Evolutionary conservation across 2,113 vertebrate species (phyloP).

Genomic region (Galbula dea): DNA sequence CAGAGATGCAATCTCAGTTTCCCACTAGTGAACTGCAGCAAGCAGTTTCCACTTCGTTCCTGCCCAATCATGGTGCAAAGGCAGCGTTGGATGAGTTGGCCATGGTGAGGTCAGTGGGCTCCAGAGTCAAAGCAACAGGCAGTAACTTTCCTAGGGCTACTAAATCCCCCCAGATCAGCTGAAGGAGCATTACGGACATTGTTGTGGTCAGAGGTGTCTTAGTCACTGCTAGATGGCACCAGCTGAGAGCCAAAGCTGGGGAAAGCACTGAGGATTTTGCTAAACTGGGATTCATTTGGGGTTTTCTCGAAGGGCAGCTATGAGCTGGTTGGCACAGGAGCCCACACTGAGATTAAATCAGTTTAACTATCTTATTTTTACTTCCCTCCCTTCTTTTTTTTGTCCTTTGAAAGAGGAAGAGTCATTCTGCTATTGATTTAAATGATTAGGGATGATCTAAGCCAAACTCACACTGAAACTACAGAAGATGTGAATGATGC

Average conservation of each 20-base stretch:
- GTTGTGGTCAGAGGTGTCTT: not conserved
- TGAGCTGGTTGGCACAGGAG: not conserved
- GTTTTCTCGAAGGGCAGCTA: not conserved
- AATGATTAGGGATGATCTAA: not conserved
- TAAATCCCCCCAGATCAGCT: not conserved
- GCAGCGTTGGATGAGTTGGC: not conserved
- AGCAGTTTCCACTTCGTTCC: not conserved
- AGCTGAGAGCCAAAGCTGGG: not conserved
- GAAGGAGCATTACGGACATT: rapidly evolving
- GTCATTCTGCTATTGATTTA: not conserved
- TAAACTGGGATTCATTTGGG: not conserved
- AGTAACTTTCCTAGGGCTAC: not conserved
- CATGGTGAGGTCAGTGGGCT: not conserved
- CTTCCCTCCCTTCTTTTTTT: no score
- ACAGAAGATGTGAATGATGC: not conserved
- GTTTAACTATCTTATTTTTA: no score
- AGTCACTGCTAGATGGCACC: not conserved
- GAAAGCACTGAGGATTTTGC: not conserved
- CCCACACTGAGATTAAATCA: not conserved
- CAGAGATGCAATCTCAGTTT: constrained; percentile 16
- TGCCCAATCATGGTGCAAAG: not conserved
- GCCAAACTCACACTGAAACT: not conserved
- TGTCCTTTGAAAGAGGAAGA: not conserved
- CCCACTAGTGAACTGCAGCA: not conserved
- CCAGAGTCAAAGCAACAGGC: not conserved